Evolutionary conservation across 2,888 invertebrate genomes (phyloP).

Genomic region (Encarsia formosa): DNA sequence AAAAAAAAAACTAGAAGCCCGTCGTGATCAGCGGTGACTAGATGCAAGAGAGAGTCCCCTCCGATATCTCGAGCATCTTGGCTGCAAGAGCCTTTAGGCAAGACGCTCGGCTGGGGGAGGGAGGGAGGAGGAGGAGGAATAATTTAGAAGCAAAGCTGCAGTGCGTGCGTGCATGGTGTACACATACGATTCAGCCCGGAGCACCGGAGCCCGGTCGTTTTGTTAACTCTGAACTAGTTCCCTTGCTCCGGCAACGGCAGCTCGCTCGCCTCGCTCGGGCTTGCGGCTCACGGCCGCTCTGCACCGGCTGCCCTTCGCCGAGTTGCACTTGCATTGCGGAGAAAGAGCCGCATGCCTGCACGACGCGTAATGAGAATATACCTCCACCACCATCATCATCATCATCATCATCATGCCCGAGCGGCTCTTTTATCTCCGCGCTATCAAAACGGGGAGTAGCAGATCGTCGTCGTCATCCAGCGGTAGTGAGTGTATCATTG

Average conservation of each 20-base stretch:
- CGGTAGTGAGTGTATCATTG: too few relatives aligned
- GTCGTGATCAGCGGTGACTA: too few relatives aligned
- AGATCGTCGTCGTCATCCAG: too few relatives aligned
- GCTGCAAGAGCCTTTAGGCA: too few relatives aligned
- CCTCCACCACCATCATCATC: conserved; percentile 41
- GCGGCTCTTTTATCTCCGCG: conserved; percentile 33
- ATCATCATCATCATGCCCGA: conserved; percentile 38
- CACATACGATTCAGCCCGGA: too few relatives aligned
- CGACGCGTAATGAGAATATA: conserved; percentile 52
- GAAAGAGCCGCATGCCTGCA: conserved; percentile 45
- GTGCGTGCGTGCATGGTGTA: background rate
- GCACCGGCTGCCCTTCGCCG: background rate
- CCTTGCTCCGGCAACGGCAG: conserved; percentile 32
- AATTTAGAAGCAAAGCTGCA: too few relatives aligned
- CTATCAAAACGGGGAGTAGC: conserved; percentile 39
- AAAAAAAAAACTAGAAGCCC: conserved; percentile 7
- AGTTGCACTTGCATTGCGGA: conserved; percentile 27
- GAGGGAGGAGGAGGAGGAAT: background rate
- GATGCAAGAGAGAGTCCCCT: conserved; percentile 27
- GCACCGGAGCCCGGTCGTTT: conserved; percentile 43
- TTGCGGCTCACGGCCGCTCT: background rate
- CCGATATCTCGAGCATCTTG: too few relatives aligned
- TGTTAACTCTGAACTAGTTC: conserved; percentile 51
- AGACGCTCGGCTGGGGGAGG: too few relatives aligned
- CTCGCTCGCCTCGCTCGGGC: background rate